Base-by-base conservation (phyloP, 2,888 invertebrate species). In the Tachina grossa region DNA sequence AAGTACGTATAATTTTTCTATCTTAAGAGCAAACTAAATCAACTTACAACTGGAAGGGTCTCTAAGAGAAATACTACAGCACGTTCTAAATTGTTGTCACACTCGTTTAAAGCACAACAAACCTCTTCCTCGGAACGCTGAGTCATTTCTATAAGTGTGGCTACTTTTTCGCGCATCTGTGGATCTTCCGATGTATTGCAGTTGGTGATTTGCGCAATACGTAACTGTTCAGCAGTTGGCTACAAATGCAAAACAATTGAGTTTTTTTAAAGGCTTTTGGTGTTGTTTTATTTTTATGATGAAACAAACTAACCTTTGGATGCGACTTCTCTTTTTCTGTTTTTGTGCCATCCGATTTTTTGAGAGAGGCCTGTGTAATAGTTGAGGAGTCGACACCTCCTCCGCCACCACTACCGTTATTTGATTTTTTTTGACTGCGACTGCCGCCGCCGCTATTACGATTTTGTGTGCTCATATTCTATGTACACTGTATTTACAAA, bases 51-150 rank as follows among this genome's bases (percentile, higher is more conserved):
- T 89, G 93, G 93, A 88, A 93, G 89, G 87, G 91, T 91, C 88
- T 93, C 93, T 66, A 93, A 89, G 75, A 93, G 90, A 89, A 92
- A 93, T 87, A 91, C 91, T 86, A 91, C 93, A 79, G 93, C 98
- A 90, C 95, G 95, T 89, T 96, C 95, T 91, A 97, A 94, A 93
- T 98, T 98, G 92, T 97, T 96, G 93, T 98, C 97, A 90, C 97
- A 96, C 94, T 98, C 98, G 92, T 98, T 97, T 81, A 99, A 95
- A 84, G 98, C 98, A 92, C 97, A 96, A 90, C 97, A 96, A 77
- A 97, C 98, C 93, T 97, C 97, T 92, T 98, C 98, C 92, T 97
- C 97, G 75, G 97, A 95, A 90, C 96, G 96, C 89, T 96, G 95
- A 78, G 98, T 98, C 94, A 97, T 95, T 92, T 98, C 98, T 95